Evolutionary conservation across 2,113 vertebrate genomes (phyloP).

Genomic region (Grallaria varia): DNA sequence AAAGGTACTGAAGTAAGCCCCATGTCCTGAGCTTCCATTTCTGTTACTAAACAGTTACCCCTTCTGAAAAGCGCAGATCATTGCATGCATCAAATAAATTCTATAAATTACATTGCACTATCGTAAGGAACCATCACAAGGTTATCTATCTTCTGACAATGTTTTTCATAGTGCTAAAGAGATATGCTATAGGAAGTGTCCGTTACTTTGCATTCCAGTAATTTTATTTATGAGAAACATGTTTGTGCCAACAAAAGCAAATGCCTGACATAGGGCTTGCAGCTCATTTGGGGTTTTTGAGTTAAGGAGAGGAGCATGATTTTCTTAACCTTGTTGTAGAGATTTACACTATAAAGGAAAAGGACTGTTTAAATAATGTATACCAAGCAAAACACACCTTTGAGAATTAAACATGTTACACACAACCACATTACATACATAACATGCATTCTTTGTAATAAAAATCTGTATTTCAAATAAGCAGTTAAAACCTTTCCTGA

Average conservation of each 20-base stretch:
- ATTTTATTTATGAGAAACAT: neutral
- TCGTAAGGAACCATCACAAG: neutral
- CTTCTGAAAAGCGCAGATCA: neutral
- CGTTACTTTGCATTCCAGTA: neutral
- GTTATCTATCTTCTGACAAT: neutral
- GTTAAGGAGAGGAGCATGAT: neutral
- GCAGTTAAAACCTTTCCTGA: constrained; percentile 29
- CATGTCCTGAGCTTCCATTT: neutral
- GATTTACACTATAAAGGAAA: neutral
- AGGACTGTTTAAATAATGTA: neutral
- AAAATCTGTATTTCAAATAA: constrained; percentile 20
- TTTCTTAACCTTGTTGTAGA: neutral
- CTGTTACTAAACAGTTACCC: neutral
- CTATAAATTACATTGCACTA: neutral
- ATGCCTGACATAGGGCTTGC: neutral
- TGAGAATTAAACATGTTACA: neutral
- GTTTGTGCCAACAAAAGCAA: neutral
- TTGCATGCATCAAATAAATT: neutral
- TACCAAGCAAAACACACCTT: constrained; percentile 10
- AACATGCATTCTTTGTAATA: neutral
- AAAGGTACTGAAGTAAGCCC: neutral
- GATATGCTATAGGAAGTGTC: neutral
- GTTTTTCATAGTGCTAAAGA: neutral
- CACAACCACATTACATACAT: neutral
- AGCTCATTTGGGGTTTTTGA: neutral